These are phyloP conservation scores for Oreochromis niloticus DNA, from an alignment of 2,113 vertebrate species.

Conservation along the genomic window DNA sequence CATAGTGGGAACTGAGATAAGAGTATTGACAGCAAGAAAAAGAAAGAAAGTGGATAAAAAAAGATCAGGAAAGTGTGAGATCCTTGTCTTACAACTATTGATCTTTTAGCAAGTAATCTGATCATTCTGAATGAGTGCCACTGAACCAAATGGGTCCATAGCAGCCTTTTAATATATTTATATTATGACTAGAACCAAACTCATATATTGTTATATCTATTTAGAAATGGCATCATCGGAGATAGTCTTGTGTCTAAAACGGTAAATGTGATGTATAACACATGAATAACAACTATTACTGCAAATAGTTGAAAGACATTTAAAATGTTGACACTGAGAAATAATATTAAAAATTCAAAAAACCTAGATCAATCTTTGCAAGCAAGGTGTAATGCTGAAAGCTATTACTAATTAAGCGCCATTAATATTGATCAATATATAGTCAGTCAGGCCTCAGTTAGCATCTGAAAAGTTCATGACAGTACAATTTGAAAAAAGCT, in stretches of 20 bases:
- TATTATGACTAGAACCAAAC: not conserved
- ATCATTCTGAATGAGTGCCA: not conserved
- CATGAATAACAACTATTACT: not conserved
- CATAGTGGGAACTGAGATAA: not conserved
- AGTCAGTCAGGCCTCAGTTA: not conserved
- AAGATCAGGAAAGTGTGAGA: not conserved
- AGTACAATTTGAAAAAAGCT: not conserved
- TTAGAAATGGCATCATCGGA: not conserved
- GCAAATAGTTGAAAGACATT: not conserved
- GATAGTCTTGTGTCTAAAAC: not conserved
- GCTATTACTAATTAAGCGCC: not conserved
- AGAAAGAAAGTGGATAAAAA: not conserved
- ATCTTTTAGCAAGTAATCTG: not conserved
- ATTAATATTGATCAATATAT: not conserved
- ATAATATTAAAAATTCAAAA: not conserved
- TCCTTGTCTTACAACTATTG: not conserved
- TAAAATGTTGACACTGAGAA: not conserved
- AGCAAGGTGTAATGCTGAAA: not conserved
- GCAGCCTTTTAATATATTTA: not conserved
- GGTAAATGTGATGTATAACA: not conserved
- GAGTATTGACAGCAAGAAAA: not conserved
- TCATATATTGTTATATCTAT: not conserved
- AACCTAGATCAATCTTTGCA: not conserved
- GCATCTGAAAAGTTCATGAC: not conserved
- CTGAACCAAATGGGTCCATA: not conserved